Conservation (phyloP, 1,140 invertebrate genomes). For the Aporrectodea caliginosa region DNA sequence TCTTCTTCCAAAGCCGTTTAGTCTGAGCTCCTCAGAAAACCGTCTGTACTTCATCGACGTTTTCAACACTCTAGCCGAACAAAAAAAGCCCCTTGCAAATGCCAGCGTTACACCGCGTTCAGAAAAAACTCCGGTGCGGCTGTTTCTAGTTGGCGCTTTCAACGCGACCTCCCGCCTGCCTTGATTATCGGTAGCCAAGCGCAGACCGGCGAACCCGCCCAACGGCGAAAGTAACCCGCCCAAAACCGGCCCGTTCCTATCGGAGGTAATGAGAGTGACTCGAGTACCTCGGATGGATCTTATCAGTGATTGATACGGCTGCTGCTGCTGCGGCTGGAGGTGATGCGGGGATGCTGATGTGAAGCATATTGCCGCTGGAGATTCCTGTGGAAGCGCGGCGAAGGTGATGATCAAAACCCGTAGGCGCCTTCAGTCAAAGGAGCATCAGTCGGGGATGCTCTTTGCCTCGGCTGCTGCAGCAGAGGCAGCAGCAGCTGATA, state of each 20-base stretch:
- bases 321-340: too few species aligned
- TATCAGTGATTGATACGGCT: not conserved
- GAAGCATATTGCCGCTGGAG: too few species aligned
- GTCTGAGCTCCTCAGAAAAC: not conserved
- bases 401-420: not conserved
- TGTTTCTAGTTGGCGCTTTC: too few species aligned
- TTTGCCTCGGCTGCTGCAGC: not conserved
- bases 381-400: not conserved
- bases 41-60: not conserved
- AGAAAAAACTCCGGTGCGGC: too few species aligned
- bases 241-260: not conserved
- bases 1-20: too few species aligned
- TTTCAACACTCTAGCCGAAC: too few species aligned
- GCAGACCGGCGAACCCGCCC: not conserved
- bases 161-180: not conserved
- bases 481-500: not conserved
- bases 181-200: not conserved
- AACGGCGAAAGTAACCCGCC: not conserved
- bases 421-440: not conserved
- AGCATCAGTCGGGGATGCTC: not conserved
- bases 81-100: not conserved
- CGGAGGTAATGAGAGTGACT: too few species aligned
- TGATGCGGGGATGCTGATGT: too few species aligned
- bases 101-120: too few species aligned
- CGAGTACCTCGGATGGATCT: too few species aligned